A percentile compares a stretch with the other conserved stretches of the same genome.
phyloP scores from a whole-genome alignment of 2,797 vertebrate species.

The Salarias fasciatus region DNA sequence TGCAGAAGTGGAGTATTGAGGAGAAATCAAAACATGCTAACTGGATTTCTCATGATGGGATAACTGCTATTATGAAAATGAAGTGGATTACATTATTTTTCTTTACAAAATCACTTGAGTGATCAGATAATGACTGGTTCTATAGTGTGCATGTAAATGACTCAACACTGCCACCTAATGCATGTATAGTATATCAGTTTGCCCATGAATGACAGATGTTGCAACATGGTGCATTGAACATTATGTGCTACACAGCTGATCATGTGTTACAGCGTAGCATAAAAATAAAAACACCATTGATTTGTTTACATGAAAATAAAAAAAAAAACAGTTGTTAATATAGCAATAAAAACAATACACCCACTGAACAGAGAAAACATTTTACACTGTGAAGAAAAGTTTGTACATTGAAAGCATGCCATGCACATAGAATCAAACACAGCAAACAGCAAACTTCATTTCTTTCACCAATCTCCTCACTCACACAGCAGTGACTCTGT shows the following conservation, averaged over 20 bases:
- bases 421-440: conserved; percentile 70
- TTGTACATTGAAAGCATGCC: conserved; percentile 78
- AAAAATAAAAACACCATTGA: conserved; percentile 50
- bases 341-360: conserved; percentile 64
- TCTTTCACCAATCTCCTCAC: conserved; percentile 6
- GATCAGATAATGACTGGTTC: no score
- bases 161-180: no score
- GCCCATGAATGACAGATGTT: conserved; percentile 52
- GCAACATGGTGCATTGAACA: conserved; percentile 60
- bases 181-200: conserved; percentile 25
- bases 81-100: no score
- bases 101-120: no score
- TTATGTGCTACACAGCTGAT: conserved; percentile 62
- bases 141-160: no score
- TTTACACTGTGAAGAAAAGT: conserved; percentile 61
- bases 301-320: conserved; percentile 54
- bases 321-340: conserved; percentile 61
- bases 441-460: conserved; percentile 45
- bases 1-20: no score
- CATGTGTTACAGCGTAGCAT: conserved; percentile 55
- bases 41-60: no score
- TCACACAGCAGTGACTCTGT: conserved; percentile 16
- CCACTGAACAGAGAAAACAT: conserved; percentile 58
- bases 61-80: no score
- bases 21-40: no score